Base-by-base conservation (phyloP, 2,113 vertebrate species). In the Odontophorus gujanensis region DNA sequence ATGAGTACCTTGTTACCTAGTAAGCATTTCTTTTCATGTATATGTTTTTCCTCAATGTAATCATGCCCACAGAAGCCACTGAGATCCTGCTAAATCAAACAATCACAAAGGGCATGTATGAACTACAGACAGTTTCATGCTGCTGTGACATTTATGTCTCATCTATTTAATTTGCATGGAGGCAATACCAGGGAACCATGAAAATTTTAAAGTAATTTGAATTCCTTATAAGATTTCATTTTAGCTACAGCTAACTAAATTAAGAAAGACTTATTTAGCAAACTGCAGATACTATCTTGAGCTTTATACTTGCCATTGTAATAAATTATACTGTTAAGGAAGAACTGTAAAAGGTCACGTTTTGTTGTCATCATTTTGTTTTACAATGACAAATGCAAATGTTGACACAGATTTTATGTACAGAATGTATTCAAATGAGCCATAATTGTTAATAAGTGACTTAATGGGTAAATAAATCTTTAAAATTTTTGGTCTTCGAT, bases 401-500 rank as follows among this genome's bases (percentile, higher is more conserved):
- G 57, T 72, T 93, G 43, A 66, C 28, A 80, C 8, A 91, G 12
- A 62, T 81, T 84, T 43, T 78, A 59, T 81, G 58, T 4, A 50
- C 10, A 57, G 9, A 65, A 28, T 47, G 59, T 66, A 89, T 74
- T 94, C 8, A 81, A 90, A 19, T 15, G 34, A 11, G 4, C 7
- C 91, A 22, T 83, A 61, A 93, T 78, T 82, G 34, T 78, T 95
- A 95, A 95, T 85, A 91, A 81, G 73, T 75, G 93, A 5, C 38
- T 78, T 91, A 90, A 93, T 94, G 75, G 96, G 93, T 85, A 93
- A 97, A 90, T 88, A 85, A 81, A 7, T 58, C 6, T 87, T 93
- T 95, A 71, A 76, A 90, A 95, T 38, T 38, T 51, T 92, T 94
- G 81, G 45, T 66, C 62, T 95, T 83, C 77, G 92, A 7, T 85